Base-by-base conservation (phyloP, 2,888 invertebrate species). In the Caenorhabditis sp. region DNA sequence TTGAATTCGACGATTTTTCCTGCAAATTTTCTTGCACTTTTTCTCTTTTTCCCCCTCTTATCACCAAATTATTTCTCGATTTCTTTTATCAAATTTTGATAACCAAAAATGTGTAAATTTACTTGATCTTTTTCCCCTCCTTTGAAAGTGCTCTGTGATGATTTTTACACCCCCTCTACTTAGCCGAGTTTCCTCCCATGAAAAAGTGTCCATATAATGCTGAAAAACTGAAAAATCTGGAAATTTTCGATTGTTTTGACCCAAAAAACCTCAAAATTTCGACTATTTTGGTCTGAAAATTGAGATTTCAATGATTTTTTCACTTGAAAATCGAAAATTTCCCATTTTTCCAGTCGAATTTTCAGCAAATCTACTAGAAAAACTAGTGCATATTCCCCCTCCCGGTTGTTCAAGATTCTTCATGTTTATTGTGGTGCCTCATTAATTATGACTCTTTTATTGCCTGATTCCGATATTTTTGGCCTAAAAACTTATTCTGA, bases 111-210 rank as follows among this genome's bases (percentile, higher is more conserved):
- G 10, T 38, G 38, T 38, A 38, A 28, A 49, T 24, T 51, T 35
- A 49, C 41, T 72, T 14, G 44, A n/a, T n/a, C 7, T 47, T 47
- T 47, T 47, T 12, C 47, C 16, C n/a, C 47, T 7, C 47, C 44
- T 44, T 44, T 44, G n/a, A 47, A 47, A 47, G 47, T 47, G 47
- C 47, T 47, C 47, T 47, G 47, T 47, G 47, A 47, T 47, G 47
- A 19, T 38, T 38, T 38, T 38, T 38, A 38, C 19, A 8, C n/a
- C 44, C 44, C 10, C 14, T 16, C 47, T 47, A 47, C 47, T 47
- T 47, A 47, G 47, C 19, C 47, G 7, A 31, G 31, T 7, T 51
- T 19, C 51, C 12, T 31, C 31, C 7, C 31, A 5, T 38, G 38
- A 38, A 47, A 47, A 47, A 47, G 47, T 47, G 47, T 47, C 47